A percentile compares a stretch with the other conserved stretches of the same genome.
Evolutionary conservation across 2,797 vertebrate genomes (phyloP).

Genomic region (Cyprinella venusta): DNA sequence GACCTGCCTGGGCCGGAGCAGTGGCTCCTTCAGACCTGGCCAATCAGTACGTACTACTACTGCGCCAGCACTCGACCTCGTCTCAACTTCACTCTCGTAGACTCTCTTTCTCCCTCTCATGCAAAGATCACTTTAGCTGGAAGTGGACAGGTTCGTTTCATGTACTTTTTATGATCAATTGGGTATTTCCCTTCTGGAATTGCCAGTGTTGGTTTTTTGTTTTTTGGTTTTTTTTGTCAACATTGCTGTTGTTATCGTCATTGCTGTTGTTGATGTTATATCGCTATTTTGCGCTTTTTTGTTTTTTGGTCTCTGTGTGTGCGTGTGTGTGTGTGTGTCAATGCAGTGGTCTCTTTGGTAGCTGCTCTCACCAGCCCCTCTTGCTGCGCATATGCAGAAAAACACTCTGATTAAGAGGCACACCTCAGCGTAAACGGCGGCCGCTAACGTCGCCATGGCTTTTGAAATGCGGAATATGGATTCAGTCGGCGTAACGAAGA

Average conservation of each 20-base stretch:
- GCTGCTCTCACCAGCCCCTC: conserved; percentile 73
- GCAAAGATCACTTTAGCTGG: conserved; percentile 81
- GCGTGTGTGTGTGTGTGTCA: conserved; percentile 67
- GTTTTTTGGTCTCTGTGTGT: conserved; percentile 15
- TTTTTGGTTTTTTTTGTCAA: conserved; percentile 64
- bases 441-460: not conserved
- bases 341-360: conserved; percentile 74
- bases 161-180: conserved; percentile 54
- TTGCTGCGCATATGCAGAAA: conserved; percentile 58
- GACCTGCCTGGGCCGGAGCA: conserved; percentile 64
- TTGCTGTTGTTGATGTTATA: conserved; percentile 60
- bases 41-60: conserved; percentile 75
- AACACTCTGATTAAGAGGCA: conserved; percentile 45
- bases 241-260: conserved; percentile 73
- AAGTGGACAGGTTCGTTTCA: conserved; percentile 68
- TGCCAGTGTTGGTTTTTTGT: conserved; percentile 66
- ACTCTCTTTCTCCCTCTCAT: conserved; percentile 68
- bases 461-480: conserved; percentile 16
- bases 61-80: conserved; percentile 77
- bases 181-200: conserved; percentile 64
- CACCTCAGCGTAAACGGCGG: conserved; percentile 28
- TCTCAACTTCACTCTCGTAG: conserved; percentile 64
- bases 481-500: conserved; percentile 51
- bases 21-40: conserved; percentile 77
- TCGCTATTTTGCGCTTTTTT: conserved; percentile 60